Evolutionary conservation across 1,140 invertebrate genomes (phyloP).

Genomic region (Chelonus insularis): DNA sequence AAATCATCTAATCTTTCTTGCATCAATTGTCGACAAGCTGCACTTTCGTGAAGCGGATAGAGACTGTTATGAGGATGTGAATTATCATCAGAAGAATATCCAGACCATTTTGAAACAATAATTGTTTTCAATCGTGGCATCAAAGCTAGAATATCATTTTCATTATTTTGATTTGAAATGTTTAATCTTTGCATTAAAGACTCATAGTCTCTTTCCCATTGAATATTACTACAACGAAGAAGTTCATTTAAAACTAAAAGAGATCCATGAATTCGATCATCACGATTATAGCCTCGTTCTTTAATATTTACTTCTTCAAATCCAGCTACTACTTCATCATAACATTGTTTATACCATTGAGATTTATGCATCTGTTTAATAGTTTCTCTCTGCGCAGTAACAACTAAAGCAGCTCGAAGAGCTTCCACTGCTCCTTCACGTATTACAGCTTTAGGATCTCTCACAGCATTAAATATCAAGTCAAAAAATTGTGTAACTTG

Average conservation of each 20-base stretch:
- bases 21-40: slow-evolving; percentile 83
- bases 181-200: slow-evolving; percentile 65
- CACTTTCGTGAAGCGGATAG: slow-evolving; percentile 76
- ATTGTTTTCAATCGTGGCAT: slow-evolving; percentile 64
- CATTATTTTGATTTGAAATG: slow-evolving; percentile 56
- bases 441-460: slow-evolving; percentile 90
- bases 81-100: slow-evolving; percentile 27
- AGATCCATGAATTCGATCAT: slow-evolving; percentile 92
- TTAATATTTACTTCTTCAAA: slow-evolving; percentile 73
- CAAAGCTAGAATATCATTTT: slow-evolving; percentile 65
- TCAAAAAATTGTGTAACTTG: slow-evolving; percentile 97
- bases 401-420: slow-evolving; percentile 86
- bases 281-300: slow-evolving; percentile 79
- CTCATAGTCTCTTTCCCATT: slow-evolving; percentile 83
- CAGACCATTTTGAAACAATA: slow-evolving; percentile 62
- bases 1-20: slow-evolving; percentile 83
- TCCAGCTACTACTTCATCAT: slow-evolving; percentile 82
- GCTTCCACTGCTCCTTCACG: slow-evolving; percentile 92
- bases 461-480: slow-evolving; percentile 88
- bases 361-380: slow-evolving; percentile 87
- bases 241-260: slow-evolving; percentile 94
- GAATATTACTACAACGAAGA: slow-evolving; percentile 86
- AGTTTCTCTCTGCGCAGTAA: slow-evolving; percentile 92
- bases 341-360: slow-evolving; percentile 90
- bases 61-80: slow-evolving; percentile 42